A percentile compares a stretch with the other conserved stretches of the same genome.
Conservation (phyloP, 1,140 invertebrate species). For the Drosophila ohnishii region DNA sequence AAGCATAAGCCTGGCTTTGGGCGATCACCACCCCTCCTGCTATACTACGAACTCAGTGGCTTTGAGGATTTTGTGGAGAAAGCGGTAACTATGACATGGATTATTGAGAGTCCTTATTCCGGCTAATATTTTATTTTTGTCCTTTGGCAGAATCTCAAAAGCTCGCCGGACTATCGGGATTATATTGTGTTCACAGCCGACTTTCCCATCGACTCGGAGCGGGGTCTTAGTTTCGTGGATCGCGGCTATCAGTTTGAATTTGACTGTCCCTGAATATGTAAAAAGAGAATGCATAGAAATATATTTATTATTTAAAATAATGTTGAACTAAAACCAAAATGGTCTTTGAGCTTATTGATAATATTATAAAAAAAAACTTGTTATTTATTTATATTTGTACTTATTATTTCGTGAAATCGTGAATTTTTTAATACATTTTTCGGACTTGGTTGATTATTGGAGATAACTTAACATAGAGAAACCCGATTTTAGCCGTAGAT, state of each 20-base stretch:
- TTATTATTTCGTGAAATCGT: no score
- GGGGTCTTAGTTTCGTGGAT: constrained; percentile 75
- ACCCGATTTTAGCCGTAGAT: no score
- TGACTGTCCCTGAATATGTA: constrained; percentile 34
- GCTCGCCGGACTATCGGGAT: constrained; percentile 53
- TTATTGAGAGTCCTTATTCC: no score
- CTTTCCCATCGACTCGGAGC: constrained; percentile 65
- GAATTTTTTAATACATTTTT: no score
- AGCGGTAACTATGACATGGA: constrained; percentile 18
- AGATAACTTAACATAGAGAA: no score
- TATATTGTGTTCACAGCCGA: constrained; percentile 65
- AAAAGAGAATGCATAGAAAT: constrained; percentile 11
- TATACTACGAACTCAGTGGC: constrained; percentile 65
- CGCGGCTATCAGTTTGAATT: constrained; percentile 78
- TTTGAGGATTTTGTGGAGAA: constrained; percentile 66
- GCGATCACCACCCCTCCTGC: constrained; percentile 27
- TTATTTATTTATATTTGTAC: no score
- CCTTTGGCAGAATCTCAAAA: constrained; percentile 47
- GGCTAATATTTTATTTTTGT: not conserved
- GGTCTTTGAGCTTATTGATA: no score
- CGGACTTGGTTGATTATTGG: no score
- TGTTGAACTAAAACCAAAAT: constrained; percentile 21
- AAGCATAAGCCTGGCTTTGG: constrained; percentile 35
- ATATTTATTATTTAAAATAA: constrained; percentile 44
- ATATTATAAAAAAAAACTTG: no score